These are phyloP conservation scores for Agapornis roseicollis DNA, from an alignment of 2,113 vertebrate species.

Conservation along the genomic window DNA sequence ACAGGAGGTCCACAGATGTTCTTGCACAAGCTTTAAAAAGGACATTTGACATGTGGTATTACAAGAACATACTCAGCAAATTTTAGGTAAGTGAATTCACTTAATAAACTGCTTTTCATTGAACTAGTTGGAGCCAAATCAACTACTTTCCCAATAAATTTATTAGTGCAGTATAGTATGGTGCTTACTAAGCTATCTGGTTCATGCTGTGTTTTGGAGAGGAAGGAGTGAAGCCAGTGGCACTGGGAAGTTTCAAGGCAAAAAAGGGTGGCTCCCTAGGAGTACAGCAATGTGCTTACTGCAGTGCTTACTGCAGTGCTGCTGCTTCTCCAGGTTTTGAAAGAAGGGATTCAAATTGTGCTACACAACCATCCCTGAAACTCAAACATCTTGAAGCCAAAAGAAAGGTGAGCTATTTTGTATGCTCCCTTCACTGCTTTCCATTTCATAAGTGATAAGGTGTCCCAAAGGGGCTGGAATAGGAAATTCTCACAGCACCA, in stretches of 20 bases:
- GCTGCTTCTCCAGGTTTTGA: background rate
- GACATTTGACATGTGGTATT: rapidly evolving
- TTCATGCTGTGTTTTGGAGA: background rate
- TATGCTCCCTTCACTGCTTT: background rate
- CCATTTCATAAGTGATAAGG: rapidly evolving
- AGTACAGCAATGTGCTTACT: rapidly evolving
- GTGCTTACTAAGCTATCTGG: background rate
- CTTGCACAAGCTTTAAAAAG: background rate
- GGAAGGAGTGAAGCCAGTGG: rapidly evolving
- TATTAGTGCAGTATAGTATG: background rate
- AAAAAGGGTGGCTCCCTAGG: background rate
- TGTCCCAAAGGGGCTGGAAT: rapidly evolving
- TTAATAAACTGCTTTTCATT: background rate
- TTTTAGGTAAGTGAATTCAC: background rate
- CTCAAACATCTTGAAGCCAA: background rate
- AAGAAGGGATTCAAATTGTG: too few species aligned
- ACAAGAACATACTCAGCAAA: background rate
- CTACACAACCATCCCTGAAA: background rate
- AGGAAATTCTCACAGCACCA: background rate
- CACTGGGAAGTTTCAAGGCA: background rate
- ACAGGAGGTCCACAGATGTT: background rate
- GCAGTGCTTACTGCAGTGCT: background rate
- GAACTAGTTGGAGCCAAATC: background rate
- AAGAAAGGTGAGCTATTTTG: background rate
- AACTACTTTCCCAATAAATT: background rate